phyloP scores from a whole-genome alignment of 2,888 invertebrate genomes.

The Ephialtes manifestator region DNA sequence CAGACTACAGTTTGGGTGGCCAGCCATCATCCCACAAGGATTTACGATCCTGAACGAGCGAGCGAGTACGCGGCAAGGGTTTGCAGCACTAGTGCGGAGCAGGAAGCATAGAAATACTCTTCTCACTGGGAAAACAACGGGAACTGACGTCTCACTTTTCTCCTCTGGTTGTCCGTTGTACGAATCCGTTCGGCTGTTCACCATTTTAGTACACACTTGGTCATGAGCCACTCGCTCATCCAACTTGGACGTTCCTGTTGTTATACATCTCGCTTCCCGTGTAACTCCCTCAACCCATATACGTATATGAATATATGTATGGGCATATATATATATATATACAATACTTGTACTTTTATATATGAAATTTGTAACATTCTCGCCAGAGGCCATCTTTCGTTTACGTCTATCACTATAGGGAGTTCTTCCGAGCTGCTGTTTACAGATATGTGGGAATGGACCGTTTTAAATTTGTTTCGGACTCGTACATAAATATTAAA shows the following conservation, averaged over 20 bases:
- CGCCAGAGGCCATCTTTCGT: not conserved
- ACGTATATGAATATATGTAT: not conserved
- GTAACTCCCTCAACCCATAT: not conserved
- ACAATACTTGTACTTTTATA: not conserved
- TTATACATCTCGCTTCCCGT: not conserved
- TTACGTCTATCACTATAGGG: not conserved
- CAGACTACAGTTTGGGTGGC: not conserved
- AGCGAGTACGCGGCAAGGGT: constrained; percentile 33
- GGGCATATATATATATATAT: not conserved
- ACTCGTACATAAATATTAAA: not conserved
- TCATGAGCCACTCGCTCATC: constrained; percentile 24
- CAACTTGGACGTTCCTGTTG: constrained; percentile 8
- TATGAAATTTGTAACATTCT: not conserved
- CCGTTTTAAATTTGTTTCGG: not conserved
- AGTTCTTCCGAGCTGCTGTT: not conserved
- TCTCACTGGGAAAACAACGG: constrained; percentile 52
- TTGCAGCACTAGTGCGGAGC: constrained; percentile 6
- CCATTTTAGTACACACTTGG: constrained; percentile 15
- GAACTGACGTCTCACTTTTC: constrained; percentile 58
- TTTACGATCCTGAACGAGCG: constrained; percentile 57
- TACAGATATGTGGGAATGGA: not conserved
- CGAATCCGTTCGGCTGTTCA: constrained; percentile 20
- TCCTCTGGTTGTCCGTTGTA: constrained; percentile 20
- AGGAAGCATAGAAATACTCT: constrained; percentile 26
- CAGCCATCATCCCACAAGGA: constrained; percentile 36